Conservation (phyloP, 2,113 vertebrate genomes). For the Solenodon paradoxus region DNA sequence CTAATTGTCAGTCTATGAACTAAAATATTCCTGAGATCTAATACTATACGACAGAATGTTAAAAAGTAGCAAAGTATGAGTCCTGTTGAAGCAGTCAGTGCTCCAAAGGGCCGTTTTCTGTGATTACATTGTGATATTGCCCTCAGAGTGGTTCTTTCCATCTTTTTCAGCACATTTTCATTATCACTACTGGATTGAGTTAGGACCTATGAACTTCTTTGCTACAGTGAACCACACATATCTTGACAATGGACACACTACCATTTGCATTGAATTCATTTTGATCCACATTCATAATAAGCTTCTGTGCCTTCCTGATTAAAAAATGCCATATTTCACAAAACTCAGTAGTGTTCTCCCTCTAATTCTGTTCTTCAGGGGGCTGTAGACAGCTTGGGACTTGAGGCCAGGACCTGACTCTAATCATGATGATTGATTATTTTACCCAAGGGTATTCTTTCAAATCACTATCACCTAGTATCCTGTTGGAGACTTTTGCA, state of each 20-base stretch:
- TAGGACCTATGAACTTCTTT: conserved; percentile 64
- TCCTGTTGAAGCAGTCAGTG: neutral
- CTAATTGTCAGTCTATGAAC: conserved; percentile 61
- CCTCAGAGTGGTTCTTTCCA: conserved; percentile 54
- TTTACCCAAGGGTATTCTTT: conserved; percentile 58
- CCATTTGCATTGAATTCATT: conserved; percentile 64
- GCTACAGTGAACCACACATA: conserved; percentile 68
- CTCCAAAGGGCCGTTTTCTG: neutral
- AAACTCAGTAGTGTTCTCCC: neutral
- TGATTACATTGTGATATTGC: conserved; percentile 11
- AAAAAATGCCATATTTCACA: conserved; percentile 54
- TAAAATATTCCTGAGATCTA: conserved; percentile 66
- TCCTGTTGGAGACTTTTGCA: conserved; percentile 52
- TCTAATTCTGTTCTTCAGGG: neutral
- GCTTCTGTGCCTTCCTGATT: conserved; percentile 68
- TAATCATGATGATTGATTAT: conserved; percentile 60
- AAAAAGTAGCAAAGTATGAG: conserved; percentile 14
- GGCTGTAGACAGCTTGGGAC: conserved; percentile 10
- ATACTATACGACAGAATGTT: conserved; percentile 59
- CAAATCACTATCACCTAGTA: conserved; percentile 50
- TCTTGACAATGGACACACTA: conserved; percentile 68
- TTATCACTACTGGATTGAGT: conserved; percentile 42
- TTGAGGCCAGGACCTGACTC: conserved; percentile 48
- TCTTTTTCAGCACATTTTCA: conserved; percentile 64
- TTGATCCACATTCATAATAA: conserved; percentile 66